Conservation (phyloP, 2,797 vertebrate species). For the Hippopotamyrus pictus region DNA sequence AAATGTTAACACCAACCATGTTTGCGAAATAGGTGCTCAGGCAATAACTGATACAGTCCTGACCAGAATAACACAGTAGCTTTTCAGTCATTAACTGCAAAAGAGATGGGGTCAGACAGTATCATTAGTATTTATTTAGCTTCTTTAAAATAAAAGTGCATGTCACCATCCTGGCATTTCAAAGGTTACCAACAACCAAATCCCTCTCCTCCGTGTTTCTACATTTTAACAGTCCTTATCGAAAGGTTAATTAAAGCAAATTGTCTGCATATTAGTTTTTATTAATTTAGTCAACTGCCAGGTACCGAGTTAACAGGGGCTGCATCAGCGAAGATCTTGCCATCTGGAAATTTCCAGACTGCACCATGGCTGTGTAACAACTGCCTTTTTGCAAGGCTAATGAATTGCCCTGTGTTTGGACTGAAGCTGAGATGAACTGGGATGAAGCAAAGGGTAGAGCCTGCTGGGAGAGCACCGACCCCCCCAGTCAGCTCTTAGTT, state of each 20-base stretch:
- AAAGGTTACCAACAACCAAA: conserved; percentile 13
- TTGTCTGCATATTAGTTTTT: conserved; percentile 2
- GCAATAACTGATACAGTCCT: conserved; percentile 41
- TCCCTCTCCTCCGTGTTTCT: conserved; percentile 38
- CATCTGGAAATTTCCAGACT: conserved; percentile 7
- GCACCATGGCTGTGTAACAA: conserved; percentile 32
- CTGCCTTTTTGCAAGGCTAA: conserved; percentile 49
- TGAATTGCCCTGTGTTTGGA: conserved; percentile 12
- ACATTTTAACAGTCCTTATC: conserved; percentile 43
- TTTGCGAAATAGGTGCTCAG: conserved; percentile 33
- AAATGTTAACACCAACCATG: neutral
- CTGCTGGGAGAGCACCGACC: conserved; percentile 63
- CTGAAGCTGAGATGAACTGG: conserved; percentile 39
- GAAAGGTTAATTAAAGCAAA: conserved; percentile 27
- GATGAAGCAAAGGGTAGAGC: conserved; percentile 48
- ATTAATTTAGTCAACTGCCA: neutral
- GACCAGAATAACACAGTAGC: conserved; percentile 41
- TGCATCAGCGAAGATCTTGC: neutral
- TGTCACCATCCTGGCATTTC: conserved; percentile 40
- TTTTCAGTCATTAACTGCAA: conserved; percentile 43
- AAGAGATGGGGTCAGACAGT: conserved; percentile 44
- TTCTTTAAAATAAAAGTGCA: conserved; percentile 31
- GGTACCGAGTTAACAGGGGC: neutral
- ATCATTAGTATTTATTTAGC: conserved; percentile 52
- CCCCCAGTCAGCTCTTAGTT: conserved; percentile 40